Evolutionary conservation across 2,888 invertebrate genomes (phyloP).

Genomic region (Amphipyra tragopoginis): DNA sequence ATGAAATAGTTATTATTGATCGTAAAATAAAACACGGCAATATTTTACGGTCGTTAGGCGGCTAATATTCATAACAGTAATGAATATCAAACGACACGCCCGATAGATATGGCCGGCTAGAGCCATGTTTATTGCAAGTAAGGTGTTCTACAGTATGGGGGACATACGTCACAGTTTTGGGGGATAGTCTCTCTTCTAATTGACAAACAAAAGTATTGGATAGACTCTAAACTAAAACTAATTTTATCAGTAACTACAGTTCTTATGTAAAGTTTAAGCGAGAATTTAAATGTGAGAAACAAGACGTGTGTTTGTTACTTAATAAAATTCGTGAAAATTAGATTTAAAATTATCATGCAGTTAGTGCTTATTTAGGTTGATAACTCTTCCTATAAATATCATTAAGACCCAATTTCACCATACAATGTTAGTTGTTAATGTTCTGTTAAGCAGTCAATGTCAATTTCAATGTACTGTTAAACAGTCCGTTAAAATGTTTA

Average conservation of each 20-base stretch:
- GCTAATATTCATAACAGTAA: constrained; percentile 54
- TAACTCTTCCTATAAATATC: no score
- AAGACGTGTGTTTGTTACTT: not conserved
- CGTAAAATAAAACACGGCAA: constrained; percentile 49
- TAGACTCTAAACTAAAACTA: no score
- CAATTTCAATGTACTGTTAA: no score
- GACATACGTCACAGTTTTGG: constrained; percentile 7
- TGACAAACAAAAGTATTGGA: no score
- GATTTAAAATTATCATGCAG: not conserved
- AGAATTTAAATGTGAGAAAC: not conserved
- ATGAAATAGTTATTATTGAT: constrained; percentile 45
- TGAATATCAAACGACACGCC: constrained; percentile 52
- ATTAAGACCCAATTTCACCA: no score
- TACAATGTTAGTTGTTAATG: no score
- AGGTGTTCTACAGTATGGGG: constrained; percentile 23
- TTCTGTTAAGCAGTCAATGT: no score
- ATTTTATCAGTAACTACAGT: no score
- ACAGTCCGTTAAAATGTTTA: no score
- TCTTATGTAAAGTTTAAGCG: no score
- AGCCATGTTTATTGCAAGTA: constrained; percentile 49
- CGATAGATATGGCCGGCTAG: constrained; percentile 50
- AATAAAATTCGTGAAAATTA: not conserved
- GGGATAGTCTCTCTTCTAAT: constrained; percentile 1
- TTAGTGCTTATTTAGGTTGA: no score
- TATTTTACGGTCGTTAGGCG: constrained; percentile 46